A percentile compares a stretch with the other conserved stretches of the same genome.
Conservation (phyloP, 2,888 invertebrate species). For the Polyommatus icarus region DNA sequence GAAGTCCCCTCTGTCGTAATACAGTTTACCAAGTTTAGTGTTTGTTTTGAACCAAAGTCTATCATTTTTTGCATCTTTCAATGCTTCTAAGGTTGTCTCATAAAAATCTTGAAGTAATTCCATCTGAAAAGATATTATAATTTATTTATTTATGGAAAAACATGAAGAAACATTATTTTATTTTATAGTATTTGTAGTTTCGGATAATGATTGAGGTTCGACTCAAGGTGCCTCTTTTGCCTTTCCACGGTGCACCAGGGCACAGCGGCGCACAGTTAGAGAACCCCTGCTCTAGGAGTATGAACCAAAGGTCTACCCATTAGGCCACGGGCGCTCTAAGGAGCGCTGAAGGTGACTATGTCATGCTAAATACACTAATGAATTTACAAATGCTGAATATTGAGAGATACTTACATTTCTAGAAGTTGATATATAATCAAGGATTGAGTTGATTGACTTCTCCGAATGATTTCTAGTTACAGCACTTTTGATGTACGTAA, state of each 20-base stretch:
- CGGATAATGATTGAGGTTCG: too few species aligned
- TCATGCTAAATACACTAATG: too few species aligned
- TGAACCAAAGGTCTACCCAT: too few species aligned
- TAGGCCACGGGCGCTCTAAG: too few species aligned
- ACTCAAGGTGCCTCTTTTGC: too few species aligned
- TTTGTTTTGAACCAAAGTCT: conserved; percentile 99
- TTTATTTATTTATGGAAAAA: background rate
- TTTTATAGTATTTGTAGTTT: too few species aligned
- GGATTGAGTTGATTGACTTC: conserved; percentile 99
- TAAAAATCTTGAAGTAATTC: conserved; percentile 98
- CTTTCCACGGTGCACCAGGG: too few species aligned
- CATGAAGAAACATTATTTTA: too few species aligned
- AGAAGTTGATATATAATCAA: conserved; percentile 99
- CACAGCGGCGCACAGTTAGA: too few species aligned
- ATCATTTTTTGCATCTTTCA: conserved; percentile 99
- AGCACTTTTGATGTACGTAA: conserved; percentile 99
- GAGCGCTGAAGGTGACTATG: too few species aligned
- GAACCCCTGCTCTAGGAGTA: too few species aligned
- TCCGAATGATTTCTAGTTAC: conserved; percentile 99
- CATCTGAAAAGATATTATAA: conserved; percentile 83
- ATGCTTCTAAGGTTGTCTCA: conserved; percentile 95
- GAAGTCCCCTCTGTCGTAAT: conserved; percentile 97
- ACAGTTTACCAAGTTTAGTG: conserved; percentile 98
- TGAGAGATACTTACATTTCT: conserved; percentile 89
- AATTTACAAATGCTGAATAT: too few species aligned